Evolutionary conservation across 64 coral and sea anemone species (phyloP).

Genomic region (Catalaphyllia jardinei): DNA sequence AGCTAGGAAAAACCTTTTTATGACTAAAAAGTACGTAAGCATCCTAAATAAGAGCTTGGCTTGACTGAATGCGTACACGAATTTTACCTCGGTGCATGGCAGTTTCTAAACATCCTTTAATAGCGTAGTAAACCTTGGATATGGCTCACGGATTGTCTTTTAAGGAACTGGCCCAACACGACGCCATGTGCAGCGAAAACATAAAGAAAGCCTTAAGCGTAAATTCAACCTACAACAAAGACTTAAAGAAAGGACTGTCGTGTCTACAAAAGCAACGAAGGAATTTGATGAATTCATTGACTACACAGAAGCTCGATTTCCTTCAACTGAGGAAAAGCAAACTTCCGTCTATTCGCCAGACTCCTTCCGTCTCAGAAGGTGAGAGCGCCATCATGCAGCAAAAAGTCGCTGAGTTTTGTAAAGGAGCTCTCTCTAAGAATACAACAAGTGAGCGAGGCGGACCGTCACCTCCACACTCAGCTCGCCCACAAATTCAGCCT

Average conservation of each 20-base stretch:
- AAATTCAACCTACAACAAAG: not conserved
- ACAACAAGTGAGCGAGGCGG: not conserved
- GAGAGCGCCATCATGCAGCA: not conserved
- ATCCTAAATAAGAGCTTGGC: too few relatives aligned
- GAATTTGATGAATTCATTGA: not conserved
- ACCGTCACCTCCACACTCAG: not conserved
- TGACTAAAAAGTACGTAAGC: not conserved
- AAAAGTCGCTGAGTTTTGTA: not conserved
- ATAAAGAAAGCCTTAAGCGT: not conserved
- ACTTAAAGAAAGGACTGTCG: not conserved
- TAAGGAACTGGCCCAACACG: not conserved
- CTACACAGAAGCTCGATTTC: constrained; percentile 3
- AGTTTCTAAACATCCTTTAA: not conserved
- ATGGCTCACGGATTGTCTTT: not conserved
- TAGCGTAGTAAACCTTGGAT: not conserved
- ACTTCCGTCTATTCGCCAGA: not conserved
- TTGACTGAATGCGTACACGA: too few relatives aligned
- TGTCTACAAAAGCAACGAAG: not conserved
- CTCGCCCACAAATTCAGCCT: not conserved
- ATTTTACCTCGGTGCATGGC: not conserved
- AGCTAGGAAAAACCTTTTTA: too few relatives aligned
- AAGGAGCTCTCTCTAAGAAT: not conserved
- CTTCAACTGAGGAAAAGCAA: not conserved
- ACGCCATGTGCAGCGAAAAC: not conserved
- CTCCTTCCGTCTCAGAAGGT: not conserved